Percentiles rank a stretch among this genome's conserved stretches.
Evolutionary conservation across 64 coral and sea anemone genomes (phyloP).

Genomic region (Montipora foliosa): DNA sequence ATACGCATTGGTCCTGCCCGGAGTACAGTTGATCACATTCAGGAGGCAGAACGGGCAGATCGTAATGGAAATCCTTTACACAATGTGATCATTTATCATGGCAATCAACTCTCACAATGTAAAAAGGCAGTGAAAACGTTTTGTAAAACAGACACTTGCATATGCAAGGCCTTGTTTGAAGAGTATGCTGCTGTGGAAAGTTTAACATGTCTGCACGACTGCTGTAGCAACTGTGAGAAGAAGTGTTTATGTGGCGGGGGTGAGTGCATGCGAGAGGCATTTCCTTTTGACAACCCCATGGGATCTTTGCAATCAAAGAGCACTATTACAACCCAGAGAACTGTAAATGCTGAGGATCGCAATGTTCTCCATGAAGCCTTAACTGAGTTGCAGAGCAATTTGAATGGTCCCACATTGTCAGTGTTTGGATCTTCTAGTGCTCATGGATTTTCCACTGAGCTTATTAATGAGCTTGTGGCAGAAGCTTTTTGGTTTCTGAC

Average conservation of each 20-base stretch:
- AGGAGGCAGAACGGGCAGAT: conserved; percentile 27
- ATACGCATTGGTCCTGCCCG: conserved; percentile 39
- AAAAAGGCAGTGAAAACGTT: conserved; percentile 52
- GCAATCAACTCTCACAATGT: conserved; percentile 62
- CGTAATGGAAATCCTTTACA: conserved; percentile 50
- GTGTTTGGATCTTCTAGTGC: conserved; percentile 53
- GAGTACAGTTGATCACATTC: conserved; percentile 29
- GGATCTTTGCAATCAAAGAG: background rate
- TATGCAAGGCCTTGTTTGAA: conserved; percentile 23
- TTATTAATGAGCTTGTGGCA: conserved; percentile 43
- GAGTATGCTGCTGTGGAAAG: conserved; percentile 43
- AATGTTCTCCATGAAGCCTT: background rate
- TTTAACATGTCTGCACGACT: conserved; percentile 31
- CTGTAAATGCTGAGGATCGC: background rate
- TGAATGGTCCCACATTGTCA: background rate
- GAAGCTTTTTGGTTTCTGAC: conserved; percentile 57
- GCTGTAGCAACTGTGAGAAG: conserved; percentile 43
- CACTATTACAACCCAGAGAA: background rate
- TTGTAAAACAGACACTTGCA: conserved; percentile 48
- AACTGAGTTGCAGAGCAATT: conserved; percentile 16
- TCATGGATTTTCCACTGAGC: conserved; percentile 70
- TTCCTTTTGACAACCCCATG: background rate
- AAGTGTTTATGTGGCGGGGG: background rate
- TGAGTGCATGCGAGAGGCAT: background rate
- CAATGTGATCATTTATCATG: conserved; percentile 40